A percentile compares a stretch with the other conserved stretches of the same genome.
Evolutionary conservation across 2,888 invertebrate species (phyloP).

Genomic region (Gryllus longicercus): DNA sequence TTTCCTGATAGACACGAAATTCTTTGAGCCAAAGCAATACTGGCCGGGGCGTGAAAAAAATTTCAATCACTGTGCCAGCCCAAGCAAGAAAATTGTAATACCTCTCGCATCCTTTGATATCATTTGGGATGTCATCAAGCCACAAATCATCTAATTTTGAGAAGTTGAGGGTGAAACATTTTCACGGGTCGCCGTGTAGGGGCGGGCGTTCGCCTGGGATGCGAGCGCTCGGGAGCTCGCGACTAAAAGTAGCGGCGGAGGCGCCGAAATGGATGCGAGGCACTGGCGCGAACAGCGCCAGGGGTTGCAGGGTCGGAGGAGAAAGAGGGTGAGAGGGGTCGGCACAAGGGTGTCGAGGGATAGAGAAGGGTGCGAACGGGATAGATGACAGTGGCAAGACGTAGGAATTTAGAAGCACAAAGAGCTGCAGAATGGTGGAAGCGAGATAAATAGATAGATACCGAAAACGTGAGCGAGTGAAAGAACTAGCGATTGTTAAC

Average conservation of each 20-base stretch:
- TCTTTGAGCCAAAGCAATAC: constrained; percentile 3
- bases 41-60: constrained; percentile 31
- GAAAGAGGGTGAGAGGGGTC: too few species aligned
- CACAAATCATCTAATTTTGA: constrained; percentile 38
- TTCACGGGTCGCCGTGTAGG: neutral
- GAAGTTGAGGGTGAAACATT: constrained; percentile 23
- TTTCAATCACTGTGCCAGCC: constrained; percentile 38
- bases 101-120: constrained; percentile 38
- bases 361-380: too few species aligned
- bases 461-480: too few species aligned
- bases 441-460: too few species aligned
- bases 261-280: neutral
- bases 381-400: too few species aligned
- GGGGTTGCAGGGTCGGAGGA: too few species aligned
- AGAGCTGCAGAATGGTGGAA: too few species aligned
- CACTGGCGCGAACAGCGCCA: too few species aligned
- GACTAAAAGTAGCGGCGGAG: neutral
- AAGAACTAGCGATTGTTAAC: too few species aligned
- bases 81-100: constrained; percentile 39
- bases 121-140: constrained; percentile 37
- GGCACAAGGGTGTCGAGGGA: too few species aligned
- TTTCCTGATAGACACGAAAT: neutral
- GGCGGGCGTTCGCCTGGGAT: neutral
- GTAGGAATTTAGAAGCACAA: too few species aligned
- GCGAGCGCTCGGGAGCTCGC: neutral